These are phyloP conservation scores for Hucho hucho DNA, from an alignment of 2,113 vertebrate genomes.

Conservation along the genomic window DNA sequence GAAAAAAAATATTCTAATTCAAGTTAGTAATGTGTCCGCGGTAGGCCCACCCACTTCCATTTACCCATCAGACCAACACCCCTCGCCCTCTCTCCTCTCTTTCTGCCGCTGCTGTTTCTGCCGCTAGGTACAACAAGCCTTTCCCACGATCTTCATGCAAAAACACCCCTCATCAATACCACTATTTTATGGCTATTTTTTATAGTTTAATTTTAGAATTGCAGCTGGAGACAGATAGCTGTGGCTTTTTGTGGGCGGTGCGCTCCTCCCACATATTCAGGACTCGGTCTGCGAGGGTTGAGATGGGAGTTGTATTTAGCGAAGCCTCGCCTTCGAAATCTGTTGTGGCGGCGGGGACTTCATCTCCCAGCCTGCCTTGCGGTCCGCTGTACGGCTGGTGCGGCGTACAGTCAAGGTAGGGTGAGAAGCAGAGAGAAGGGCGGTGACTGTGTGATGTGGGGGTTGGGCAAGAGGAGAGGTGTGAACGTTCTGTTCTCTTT, in stretches of 20 bases:
- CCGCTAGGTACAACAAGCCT: constrained; percentile 34
- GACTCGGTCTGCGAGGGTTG: constrained; percentile 65
- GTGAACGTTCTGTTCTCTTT: constrained; percentile 41
- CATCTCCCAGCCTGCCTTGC: constrained; percentile 61
- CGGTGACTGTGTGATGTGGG: constrained; percentile 67
- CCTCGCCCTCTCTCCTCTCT: constrained; percentile 46
- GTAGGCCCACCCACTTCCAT: constrained; percentile 79
- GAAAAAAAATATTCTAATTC: constrained; percentile 66
- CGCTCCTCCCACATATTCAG: constrained; percentile 80
- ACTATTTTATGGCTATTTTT: constrained; percentile 57
- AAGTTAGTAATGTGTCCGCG: constrained; percentile 65
- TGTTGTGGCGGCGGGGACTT: constrained; percentile 49
- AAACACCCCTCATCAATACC: constrained; percentile 44
- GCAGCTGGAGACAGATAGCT: constrained; percentile 65
- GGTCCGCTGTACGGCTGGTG: constrained; percentile 50
- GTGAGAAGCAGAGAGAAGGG: constrained; percentile 63
- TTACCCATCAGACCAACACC: constrained; percentile 77
- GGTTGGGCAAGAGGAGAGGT: constrained; percentile 74
- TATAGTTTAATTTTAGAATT: constrained; percentile 66
- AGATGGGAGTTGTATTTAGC: constrained; percentile 79
- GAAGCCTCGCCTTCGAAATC: constrained; percentile 53
- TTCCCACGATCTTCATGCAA: constrained; percentile 50
- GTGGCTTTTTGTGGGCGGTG: constrained; percentile 77
- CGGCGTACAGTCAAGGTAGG: constrained; percentile 43
- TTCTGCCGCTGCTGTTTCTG: constrained; percentile 49